A percentile compares a stretch with the other conserved stretches of the same genome.
phyloP scores from a whole-genome alignment of 2,113 vertebrate genomes.

The Gadus chalcogrammus region DNA sequence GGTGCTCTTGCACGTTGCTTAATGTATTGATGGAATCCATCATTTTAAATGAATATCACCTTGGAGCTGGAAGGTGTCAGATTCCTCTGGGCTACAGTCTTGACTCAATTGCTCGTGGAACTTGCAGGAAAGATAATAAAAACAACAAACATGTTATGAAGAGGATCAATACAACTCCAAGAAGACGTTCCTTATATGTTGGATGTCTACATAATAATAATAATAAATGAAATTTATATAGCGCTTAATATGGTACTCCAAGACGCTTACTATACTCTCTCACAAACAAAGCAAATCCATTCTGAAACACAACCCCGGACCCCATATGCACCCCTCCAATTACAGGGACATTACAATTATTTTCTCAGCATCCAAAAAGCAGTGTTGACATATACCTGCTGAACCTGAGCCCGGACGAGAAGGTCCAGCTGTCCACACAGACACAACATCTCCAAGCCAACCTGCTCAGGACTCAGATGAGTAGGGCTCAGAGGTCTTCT shows the following conservation, averaged over 20 bases:
- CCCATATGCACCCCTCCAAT: too few species aligned
- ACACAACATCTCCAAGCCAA: constrained; percentile 78
- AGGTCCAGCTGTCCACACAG: constrained; percentile 78
- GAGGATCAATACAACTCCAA: too few species aligned
- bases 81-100: constrained; percentile 70
- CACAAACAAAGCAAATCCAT: too few species aligned
- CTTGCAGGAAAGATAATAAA: constrained; percentile 30
- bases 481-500: constrained; percentile 74
- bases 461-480: constrained; percentile 74
- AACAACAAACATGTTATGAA: too few species aligned
- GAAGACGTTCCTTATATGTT: too few species aligned
- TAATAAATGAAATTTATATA: too few species aligned
- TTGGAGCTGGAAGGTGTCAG: constrained; percentile 69
- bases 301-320: too few species aligned
- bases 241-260: too few species aligned
- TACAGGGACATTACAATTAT: too few species aligned
- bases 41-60: constrained; percentile 37
- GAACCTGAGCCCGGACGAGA: constrained; percentile 76
- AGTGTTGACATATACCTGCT: constrained; percentile 58
- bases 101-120: constrained; percentile 73
- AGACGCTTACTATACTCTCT: too few species aligned
- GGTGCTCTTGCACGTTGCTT: not conserved
- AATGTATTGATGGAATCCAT: not conserved
- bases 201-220: too few species aligned
- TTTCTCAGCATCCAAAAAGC: too few species aligned